Evolutionary conservation across 2,113 vertebrate genomes (phyloP).

Genomic region (Lampris megalopsis): DNA sequence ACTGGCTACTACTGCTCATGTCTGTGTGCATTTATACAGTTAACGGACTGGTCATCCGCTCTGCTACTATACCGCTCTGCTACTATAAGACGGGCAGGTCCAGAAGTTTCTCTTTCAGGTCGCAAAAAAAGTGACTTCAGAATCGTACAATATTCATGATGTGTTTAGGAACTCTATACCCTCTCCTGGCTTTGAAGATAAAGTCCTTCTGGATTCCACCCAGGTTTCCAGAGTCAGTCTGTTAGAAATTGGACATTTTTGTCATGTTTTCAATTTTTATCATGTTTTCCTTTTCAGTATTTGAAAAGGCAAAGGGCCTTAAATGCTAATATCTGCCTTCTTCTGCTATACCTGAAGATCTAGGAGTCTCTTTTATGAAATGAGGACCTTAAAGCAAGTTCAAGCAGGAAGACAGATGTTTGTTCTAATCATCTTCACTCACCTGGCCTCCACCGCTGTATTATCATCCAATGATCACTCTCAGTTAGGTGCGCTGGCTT

Average conservation of each 20-base stretch:
- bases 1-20: conserved; percentile 74
- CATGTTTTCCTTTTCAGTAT: conserved; percentile 21
- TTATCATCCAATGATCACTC: too few relatives aligned
- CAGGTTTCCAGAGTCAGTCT: conserved; percentile 46
- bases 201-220: conserved; percentile 63
- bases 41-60: conserved; percentile 77
- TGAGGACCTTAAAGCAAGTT: too few relatives aligned
- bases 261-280: conserved; percentile 47
- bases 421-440: too few relatives aligned
- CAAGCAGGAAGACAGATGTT: too few relatives aligned
- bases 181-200: conserved; percentile 76
- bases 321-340: conserved; percentile 8
- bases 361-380: too few relatives aligned
- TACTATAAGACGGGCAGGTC: conserved; percentile 71
- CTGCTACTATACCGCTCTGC: conserved; percentile 75
- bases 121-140: conserved; percentile 76
- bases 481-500: too few relatives aligned
- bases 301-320: conserved; percentile 1
- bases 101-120: conserved; percentile 78
- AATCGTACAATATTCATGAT: conserved; percentile 80
- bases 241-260: conserved; percentile 60
- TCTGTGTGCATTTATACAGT: conserved; percentile 82
- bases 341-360: not conserved
- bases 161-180: conserved; percentile 78
- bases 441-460: too few relatives aligned